These are phyloP conservation scores for Ctenicera cuprea DNA, from an alignment of 2,888 invertebrate species.

Conservation along the genomic window DNA sequence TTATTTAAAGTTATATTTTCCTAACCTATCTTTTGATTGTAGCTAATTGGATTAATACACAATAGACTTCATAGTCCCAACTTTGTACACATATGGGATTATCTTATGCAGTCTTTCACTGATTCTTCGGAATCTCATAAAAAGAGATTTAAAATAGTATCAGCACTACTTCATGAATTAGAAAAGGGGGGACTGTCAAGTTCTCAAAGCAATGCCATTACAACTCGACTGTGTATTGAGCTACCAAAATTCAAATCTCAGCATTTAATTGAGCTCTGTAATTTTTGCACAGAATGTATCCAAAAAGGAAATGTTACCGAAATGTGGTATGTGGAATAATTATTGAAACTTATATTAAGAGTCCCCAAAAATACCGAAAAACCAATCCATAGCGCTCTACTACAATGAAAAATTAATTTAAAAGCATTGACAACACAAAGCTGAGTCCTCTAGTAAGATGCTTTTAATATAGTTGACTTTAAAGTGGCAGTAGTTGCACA, in stretches of 20 bases:
- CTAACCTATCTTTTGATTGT: constrained; percentile 49
- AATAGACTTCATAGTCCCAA: constrained; percentile 58
- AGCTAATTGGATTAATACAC: constrained; percentile 62
- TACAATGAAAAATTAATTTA: too few relatives aligned
- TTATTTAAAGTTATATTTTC: neutral
- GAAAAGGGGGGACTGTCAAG: constrained; percentile 62
- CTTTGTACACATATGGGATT: constrained; percentile 66
- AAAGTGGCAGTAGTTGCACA: too few relatives aligned
- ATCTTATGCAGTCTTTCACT: constrained; percentile 64
- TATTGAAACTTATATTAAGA: too few relatives aligned
- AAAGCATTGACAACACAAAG: too few relatives aligned
- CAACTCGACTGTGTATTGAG: constrained; percentile 73
- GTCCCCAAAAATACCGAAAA: too few relatives aligned
- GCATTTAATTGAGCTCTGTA: constrained; percentile 75
- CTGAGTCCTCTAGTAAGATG: too few relatives aligned
- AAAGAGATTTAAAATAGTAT: constrained; percentile 64
- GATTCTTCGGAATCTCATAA: constrained; percentile 62
- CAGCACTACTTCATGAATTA: constrained; percentile 63
- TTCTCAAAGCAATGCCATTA: constrained; percentile 72
- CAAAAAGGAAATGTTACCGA: constrained; percentile 73
- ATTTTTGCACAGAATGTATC: constrained; percentile 76
- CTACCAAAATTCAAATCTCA: constrained; percentile 73
- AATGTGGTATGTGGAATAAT: constrained; percentile 68
- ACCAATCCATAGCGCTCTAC: too few relatives aligned
- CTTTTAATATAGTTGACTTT: neutral